A percentile compares a stretch with the other conserved stretches of the same genome.
Conservation (phyloP, 2,113 vertebrate species). For the Hyla sarda region DNA sequence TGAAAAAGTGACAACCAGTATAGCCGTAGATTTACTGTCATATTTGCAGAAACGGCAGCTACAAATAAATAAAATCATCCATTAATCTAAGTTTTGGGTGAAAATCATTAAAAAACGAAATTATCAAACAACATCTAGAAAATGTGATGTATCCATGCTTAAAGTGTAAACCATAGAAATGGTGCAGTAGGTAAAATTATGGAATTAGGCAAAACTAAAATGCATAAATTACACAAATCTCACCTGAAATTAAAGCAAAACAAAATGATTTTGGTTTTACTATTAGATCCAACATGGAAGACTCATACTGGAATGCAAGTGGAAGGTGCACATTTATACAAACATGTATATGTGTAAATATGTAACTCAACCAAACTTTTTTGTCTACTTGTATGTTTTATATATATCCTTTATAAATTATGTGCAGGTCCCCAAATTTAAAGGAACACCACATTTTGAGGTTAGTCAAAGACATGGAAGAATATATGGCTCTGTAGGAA, state of each 20-base stretch:
- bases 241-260: conserved; percentile 45
- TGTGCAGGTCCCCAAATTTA: conserved; percentile 15
- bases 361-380: not conserved
- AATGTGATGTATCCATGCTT: not conserved
- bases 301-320: conserved; percentile 49
- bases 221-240: conserved; percentile 48
- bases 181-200: not conserved
- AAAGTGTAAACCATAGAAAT: not conserved
- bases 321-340: conserved; percentile 44
- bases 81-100: not conserved
- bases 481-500: conserved; percentile 37
- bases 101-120: no score
- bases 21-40: not conserved
- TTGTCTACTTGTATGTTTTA: not conserved
- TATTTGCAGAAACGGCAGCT: not conserved
- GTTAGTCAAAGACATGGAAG: conserved; percentile 8
- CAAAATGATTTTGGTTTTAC: conserved; percentile 30
- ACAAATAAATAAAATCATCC: not conserved
- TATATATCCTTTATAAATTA: not conserved
- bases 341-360: not conserved
- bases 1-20: not conserved
- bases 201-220: not conserved
- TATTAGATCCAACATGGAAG: conserved; percentile 40
- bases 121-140: not conserved
- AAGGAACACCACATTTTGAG: conserved; percentile 14